These are phyloP conservation scores for Lethrus apterus DNA, from an alignment of 1,140 invertebrate species.

Conservation along the genomic window DNA sequence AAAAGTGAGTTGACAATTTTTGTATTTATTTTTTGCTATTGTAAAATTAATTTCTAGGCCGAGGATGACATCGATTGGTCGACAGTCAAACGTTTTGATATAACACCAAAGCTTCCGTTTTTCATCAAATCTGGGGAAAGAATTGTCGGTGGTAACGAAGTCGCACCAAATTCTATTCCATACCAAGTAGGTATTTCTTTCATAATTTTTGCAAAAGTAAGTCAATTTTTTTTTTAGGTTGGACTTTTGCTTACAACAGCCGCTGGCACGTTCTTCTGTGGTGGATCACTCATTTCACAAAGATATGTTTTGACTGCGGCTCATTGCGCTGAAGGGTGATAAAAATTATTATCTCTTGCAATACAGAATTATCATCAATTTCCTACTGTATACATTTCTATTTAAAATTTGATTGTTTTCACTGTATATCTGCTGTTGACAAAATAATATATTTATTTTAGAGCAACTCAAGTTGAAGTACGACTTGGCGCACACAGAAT, in stretches of 20 bases:
- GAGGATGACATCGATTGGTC: not conserved
- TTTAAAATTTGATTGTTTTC: not conserved
- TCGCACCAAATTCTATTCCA: not conserved
- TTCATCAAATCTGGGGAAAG: not conserved
- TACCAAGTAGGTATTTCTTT: conserved; percentile 7
- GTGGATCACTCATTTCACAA: not conserved
- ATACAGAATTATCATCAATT: not conserved
- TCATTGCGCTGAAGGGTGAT: conserved; percentile 10
- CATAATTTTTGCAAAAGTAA: not conserved
- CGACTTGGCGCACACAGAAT: conserved; percentile 10
- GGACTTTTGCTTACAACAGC: not conserved
- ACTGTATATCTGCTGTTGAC: too few relatives aligned
- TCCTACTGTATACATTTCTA: not conserved
- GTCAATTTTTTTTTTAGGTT: not conserved
- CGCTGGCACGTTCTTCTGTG: not conserved
- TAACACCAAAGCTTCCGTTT: too few relatives aligned
- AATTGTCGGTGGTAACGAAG: conserved; percentile 9
- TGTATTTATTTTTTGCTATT: too few relatives aligned
- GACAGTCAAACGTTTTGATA: too few relatives aligned
- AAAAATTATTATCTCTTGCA: not conserved
- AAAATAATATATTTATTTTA: too few relatives aligned
- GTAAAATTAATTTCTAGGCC: not conserved
- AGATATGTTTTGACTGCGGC: conserved; percentile 6
- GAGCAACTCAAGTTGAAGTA: conserved; percentile 6
- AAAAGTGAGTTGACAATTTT: too few relatives aligned